Evolutionary conservation across 2,888 invertebrate species (phyloP), one percentile per base, ranked within the genome.

Genomic region (Melitaea athalia): DNA sequence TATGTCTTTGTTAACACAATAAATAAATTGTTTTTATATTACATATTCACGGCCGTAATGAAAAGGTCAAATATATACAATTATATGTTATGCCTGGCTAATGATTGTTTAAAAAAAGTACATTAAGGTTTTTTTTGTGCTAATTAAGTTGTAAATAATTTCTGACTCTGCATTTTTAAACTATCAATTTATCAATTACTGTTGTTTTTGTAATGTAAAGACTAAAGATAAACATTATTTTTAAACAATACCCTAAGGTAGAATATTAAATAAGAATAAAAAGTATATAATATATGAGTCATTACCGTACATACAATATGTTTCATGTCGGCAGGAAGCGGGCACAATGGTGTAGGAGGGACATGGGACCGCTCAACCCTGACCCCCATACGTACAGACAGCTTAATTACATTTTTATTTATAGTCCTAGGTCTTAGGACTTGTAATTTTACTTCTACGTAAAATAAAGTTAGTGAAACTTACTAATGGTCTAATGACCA

Each of bases 291-390:
- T 33, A 53, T 31, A 70, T 68, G 66, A 66, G 50, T 72, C 67
- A 70, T 63, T 64, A 60, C 47, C 24, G 33, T 42, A 57, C 38
- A 55, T 33, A n/a, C n/a, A n/a, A n/a, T n/a, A 33, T 0, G 42
- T 15, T 3, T 42, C 42, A 52, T 64, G 69, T 67, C 62, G 69
- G 68, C 77, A 74, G 77, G 77, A 77, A 75, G 74, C 73, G 67
- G 63, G 66, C 24, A 75, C 75, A 77, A 77, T 76, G 74, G 74
- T 67, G 73, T 72, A 72, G 68, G 67, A 57, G 61, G 67, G 62
- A 68, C 53, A 33, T 69, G 72, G 67, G 66, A 67, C 68, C 73
- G 70, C 64, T 74, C 75, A 75, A 71, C 75, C 76, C 72, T 73
- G 75, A 74, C 76, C 72, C 74, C 73, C 71, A 63, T 71, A 24